Conservation (phyloP, 2,888 invertebrate species). For the Priocnemis perturbator region DNA sequence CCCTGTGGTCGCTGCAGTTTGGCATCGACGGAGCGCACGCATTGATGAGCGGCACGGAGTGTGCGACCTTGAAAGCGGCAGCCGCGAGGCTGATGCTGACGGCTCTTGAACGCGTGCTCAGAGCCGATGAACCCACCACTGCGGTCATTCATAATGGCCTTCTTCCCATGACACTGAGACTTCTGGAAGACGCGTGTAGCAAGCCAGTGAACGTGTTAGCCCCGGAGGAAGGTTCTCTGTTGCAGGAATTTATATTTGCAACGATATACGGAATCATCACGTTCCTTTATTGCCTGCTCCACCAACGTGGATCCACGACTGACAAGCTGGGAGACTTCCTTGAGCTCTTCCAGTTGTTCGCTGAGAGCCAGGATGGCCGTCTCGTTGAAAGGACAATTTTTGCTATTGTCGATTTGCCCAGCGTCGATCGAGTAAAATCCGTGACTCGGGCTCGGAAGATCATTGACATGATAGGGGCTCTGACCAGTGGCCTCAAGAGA, state of each 20-base stretch:
- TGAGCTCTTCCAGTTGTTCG: conserved; percentile 79
- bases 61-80: conserved; percentile 77
- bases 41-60: conserved; percentile 72
- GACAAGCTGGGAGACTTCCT: conserved; percentile 77
- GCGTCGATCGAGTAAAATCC: conserved; percentile 71
- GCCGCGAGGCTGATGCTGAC: conserved; percentile 79
- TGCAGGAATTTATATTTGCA: conserved; percentile 80
- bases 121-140: conserved; percentile 78
- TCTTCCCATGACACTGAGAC: conserved; percentile 79
- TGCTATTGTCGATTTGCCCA: conserved; percentile 77
- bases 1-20: conserved; percentile 80
- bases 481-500: conserved; percentile 78
- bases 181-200: conserved; percentile 78
- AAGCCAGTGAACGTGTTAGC: conserved; percentile 57
- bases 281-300: conserved; percentile 79
- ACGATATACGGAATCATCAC: conserved; percentile 79
- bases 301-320: conserved; percentile 75
- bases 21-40: conserved; percentile 73
- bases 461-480: conserved; percentile 78
- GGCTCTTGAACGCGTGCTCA: conserved; percentile 78
- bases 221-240: conserved; percentile 75
- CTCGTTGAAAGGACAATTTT: conserved; percentile 78
- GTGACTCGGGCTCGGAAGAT: conserved; percentile 77
- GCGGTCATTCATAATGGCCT: conserved; percentile 79
- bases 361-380: conserved; percentile 79